Conservation (phyloP, 1,140 invertebrate genomes). For the Tetramorium alpestre region DNA sequence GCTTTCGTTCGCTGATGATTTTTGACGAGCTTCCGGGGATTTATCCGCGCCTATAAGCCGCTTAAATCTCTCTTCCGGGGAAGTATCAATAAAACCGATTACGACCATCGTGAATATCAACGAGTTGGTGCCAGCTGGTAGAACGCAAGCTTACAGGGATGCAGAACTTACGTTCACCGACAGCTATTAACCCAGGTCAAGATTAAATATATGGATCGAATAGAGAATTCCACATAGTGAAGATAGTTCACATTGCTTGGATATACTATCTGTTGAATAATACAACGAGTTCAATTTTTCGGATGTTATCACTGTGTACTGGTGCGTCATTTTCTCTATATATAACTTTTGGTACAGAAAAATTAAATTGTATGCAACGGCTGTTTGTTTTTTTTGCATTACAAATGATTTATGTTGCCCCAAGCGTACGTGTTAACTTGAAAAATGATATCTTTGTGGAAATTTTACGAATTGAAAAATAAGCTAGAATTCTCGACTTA, state of each 20-base stretch:
- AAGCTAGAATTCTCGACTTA: background rate
- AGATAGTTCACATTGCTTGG: slow-evolving; percentile 31
- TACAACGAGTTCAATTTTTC: slow-evolving; percentile 34
- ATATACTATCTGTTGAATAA: slow-evolving; percentile 18
- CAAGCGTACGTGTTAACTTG: background rate
- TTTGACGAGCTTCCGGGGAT: slow-evolving; percentile 4
- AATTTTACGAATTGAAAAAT: background rate
- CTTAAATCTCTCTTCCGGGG: slow-evolving; percentile 44
- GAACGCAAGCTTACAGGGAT: background rate
- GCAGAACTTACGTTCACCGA: background rate
- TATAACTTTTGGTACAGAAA: background rate
- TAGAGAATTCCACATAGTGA: slow-evolving; percentile 19
- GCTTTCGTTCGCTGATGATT: slow-evolving; percentile 4
- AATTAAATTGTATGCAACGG: background rate
- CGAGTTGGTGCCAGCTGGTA: slow-evolving; percentile 22
- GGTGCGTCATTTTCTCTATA: background rate
- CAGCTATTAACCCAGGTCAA: slow-evolving; percentile 41
- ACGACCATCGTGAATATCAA: slow-evolving; percentile 62
- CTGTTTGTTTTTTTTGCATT: slow-evolving; percentile 23
- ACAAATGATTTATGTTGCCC: slow-evolving; percentile 11
- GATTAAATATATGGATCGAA: slow-evolving; percentile 51
- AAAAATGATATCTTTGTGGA: background rate
- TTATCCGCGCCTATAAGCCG: slow-evolving; percentile 23
- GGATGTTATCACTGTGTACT: slow-evolving; percentile 5
- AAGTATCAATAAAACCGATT: slow-evolving; percentile 70